Percentiles rank a stretch among this genome's conserved stretches.
Conservation (phyloP, 2,113 vertebrate species). For the Quiscalus mexicanus region DNA sequence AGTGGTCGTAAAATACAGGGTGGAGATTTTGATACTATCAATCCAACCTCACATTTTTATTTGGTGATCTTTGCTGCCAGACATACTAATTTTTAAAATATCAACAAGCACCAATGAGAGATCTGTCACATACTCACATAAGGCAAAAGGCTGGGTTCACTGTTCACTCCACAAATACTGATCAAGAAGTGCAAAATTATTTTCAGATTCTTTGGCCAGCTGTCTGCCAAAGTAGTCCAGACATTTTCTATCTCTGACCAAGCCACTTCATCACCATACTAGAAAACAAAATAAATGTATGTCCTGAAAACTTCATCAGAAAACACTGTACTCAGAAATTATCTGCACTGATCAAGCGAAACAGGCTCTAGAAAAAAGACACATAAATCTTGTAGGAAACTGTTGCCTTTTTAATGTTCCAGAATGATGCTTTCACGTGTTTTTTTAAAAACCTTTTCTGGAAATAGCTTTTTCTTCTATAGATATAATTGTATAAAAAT, state of each 20-base stretch:
- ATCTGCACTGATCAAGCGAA: neutral
- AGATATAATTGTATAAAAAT: neutral
- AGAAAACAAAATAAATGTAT: constrained; percentile 32
- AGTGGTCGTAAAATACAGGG: neutral
- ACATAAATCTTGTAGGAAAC: neutral
- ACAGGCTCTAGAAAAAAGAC: neutral
- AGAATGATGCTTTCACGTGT: neutral
- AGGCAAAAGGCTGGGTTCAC: constrained; percentile 97
- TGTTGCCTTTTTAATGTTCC: neutral
- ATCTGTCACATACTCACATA: constrained; percentile 83
- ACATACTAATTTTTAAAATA: neutral
- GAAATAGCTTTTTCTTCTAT: neutral
- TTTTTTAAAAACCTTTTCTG: neutral
- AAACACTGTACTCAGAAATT: neutral
- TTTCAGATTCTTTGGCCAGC: constrained; percentile 98
- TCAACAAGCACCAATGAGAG: neutral
- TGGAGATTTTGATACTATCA: neutral
- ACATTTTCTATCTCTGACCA: constrained; percentile 99
- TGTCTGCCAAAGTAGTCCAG: constrained; percentile 97
- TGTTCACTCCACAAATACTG: constrained; percentile 96
- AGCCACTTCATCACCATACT: constrained; percentile 98
- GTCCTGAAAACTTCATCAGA: neutral
- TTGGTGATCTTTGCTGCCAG: neutral
- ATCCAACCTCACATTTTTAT: neutral
- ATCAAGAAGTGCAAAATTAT: constrained; percentile 98